Percentiles rank a stretch among this genome's conserved stretches.
These are phyloP conservation scores for Choristoneura fumiferana DNA, from an alignment of 1,140 invertebrate genomes.

Conservation along the genomic window DNA sequence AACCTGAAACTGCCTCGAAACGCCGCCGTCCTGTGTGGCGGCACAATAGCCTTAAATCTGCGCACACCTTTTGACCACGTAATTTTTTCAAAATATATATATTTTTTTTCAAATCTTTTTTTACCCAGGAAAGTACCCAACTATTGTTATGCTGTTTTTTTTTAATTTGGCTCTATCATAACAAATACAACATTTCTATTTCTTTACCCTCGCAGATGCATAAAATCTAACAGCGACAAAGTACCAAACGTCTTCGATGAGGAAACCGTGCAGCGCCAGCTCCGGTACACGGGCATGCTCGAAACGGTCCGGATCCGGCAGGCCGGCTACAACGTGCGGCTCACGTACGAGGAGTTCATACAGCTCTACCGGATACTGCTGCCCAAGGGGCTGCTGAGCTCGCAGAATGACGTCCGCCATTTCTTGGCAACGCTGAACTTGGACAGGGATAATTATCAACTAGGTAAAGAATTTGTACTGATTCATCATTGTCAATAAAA, in stretches of 20 bases:
- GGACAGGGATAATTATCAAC: constrained; percentile 94
- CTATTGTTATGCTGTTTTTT: no score
- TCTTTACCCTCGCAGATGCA: constrained; percentile 80
- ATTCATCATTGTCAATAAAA: no score
- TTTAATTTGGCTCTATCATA: constrained; percentile 1
- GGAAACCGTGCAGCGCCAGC: constrained; percentile 93
- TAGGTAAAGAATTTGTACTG: constrained; percentile 85
- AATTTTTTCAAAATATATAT: no score
- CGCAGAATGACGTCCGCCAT: constrained; percentile 87
- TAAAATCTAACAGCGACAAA: constrained; percentile 97
- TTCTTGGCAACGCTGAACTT: constrained; percentile 90
- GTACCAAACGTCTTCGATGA: constrained; percentile 95
- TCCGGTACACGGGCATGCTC: constrained; percentile 96
- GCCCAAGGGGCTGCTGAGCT: constrained; percentile 90
- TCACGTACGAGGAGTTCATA: constrained; percentile 96
- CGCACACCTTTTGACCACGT: no score
- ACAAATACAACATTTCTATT: constrained; percentile 14
- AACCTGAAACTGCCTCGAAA: no score
- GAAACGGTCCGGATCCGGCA: constrained; percentile 97
- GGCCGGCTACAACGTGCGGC: constrained; percentile 95
- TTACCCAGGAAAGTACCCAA: no score
- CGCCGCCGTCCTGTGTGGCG: no score
- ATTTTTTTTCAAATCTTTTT: no score
- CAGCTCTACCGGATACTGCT: constrained; percentile 94
- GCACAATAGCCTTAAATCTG: no score